Evolutionary conservation across 2,113 vertebrate genomes (phyloP).

Genomic region (Odontophorus gujanensis): DNA sequence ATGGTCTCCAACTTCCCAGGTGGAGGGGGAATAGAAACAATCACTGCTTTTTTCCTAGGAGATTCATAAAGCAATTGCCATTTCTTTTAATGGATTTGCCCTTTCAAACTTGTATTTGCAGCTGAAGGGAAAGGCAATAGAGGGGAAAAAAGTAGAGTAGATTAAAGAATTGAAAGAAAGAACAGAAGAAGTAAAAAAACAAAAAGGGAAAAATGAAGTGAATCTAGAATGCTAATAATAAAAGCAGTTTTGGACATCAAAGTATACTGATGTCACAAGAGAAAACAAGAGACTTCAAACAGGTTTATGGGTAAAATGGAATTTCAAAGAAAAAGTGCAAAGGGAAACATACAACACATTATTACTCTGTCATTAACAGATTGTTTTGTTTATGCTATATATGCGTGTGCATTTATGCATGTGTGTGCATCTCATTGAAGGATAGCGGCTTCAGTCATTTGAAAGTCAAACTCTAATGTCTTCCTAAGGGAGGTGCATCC

Average conservation of each 20-base stretch:
- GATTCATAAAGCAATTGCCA: constrained; percentile 10
- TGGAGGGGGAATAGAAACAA: neutral
- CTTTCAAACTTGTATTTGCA: constrained; percentile 38
- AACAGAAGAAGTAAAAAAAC: neutral
- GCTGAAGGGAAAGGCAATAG: neutral
- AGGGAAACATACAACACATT: neutral
- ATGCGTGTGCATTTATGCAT: too few relatives aligned
- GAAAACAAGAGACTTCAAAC: neutral
- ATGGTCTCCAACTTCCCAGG: neutral
- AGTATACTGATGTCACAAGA: neutral
- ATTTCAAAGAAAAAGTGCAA: neutral
- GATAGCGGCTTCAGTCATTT: constrained; percentile 46
- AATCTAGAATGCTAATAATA: neutral
- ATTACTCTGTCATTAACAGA: neutral
- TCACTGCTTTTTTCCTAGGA: neutral
- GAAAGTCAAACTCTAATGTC: neutral
- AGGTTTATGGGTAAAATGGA: neutral
- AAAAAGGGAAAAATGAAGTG: neutral
- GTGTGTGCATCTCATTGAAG: neutral
- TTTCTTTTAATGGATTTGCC: constrained; percentile 44
- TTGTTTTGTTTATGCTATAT: neutral
- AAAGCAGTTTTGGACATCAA: neutral
- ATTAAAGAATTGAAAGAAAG: neutral
- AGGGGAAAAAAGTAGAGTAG: neutral
- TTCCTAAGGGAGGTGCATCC: neutral